Conservation (phyloP, 2,113 vertebrate genomes). For the Sturnira hondurensis region DNA sequence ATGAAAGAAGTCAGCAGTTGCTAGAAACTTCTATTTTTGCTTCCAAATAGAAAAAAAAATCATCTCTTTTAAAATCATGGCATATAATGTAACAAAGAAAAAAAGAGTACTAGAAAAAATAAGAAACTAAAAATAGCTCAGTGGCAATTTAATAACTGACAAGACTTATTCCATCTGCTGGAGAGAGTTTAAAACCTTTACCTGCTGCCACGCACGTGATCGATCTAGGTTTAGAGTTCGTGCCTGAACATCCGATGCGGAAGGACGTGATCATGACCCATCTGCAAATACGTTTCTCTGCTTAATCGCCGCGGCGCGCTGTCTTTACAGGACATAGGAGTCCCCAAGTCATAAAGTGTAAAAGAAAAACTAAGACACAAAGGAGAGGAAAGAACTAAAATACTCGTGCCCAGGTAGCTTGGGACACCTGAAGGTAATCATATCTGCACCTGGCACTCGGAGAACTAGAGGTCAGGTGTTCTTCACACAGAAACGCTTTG, state of each 20-base stretch:
- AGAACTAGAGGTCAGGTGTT: conserved; percentile 28
- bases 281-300: conserved; percentile 60
- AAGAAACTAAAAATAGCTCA: conserved; percentile 77
- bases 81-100: conserved; percentile 72
- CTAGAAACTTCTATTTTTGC: conserved; percentile 36
- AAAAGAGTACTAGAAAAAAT: conserved; percentile 65
- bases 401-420: neutral
- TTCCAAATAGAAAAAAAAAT: conserved; percentile 73
- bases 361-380: neutral
- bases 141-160: conserved; percentile 78
- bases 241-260: conserved; percentile 68
- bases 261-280: conserved; percentile 72
- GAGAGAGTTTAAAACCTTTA: conserved; percentile 76
- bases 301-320: conserved; percentile 19
- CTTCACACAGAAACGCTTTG: neutral
- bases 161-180: conserved; percentile 77
- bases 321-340: conserved; percentile 47
- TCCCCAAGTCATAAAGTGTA: conserved; percentile 27
- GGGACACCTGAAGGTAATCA: conserved; percentile 48
- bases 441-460: conserved; percentile 30
- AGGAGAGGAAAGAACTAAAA: neutral
- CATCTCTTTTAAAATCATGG: conserved; percentile 68
- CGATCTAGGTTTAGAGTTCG: conserved; percentile 59
- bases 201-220: conserved; percentile 70
- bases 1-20: conserved; percentile 1